These are phyloP conservation scores for Notocelia uddmanniana DNA, from an alignment of 2,888 invertebrate genomes.

Conservation along the genomic window DNA sequence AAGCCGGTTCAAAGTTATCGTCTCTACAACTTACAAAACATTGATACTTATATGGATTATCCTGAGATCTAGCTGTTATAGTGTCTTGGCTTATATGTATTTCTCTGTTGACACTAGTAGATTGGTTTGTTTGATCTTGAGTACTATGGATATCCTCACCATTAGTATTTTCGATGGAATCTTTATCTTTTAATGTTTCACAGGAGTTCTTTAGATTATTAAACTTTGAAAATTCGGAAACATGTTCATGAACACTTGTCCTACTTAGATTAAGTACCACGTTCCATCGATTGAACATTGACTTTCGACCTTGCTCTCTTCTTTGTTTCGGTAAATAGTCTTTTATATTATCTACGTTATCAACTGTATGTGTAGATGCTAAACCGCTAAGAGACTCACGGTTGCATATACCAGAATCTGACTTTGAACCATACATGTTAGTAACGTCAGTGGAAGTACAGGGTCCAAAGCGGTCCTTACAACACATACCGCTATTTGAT, in stretches of 20 bases:
- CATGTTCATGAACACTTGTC: neutral
- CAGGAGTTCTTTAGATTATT: neutral
- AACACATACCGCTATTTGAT: neutral
- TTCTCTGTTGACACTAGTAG: neutral
- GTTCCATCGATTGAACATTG: neutral
- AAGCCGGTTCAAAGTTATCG: neutral
- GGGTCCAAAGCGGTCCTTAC: neutral
- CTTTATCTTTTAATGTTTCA: constrained; percentile 2
- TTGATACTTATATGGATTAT: neutral
- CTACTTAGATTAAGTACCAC: neutral
- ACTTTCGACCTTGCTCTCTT: neutral
- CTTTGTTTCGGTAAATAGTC: neutral
- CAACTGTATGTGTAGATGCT: neutral
- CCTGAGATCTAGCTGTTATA: constrained; percentile 1
- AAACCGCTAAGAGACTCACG: neutral
- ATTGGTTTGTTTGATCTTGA: neutral
- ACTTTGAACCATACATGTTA: neutral
- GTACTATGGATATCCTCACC: neutral
- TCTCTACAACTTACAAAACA: neutral
- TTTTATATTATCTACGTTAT: neutral
- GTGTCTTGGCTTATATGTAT: neutral
- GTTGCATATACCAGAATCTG: constrained; percentile 8
- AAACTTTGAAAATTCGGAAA: neutral
- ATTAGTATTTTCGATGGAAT: neutral
- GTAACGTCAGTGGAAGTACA: neutral